Evolutionary conservation across 2,797 vertebrate genomes (phyloP), one percentile per base, ranked within the genome.

Genomic region (Pseudochaenichthys georgianus): DNA sequence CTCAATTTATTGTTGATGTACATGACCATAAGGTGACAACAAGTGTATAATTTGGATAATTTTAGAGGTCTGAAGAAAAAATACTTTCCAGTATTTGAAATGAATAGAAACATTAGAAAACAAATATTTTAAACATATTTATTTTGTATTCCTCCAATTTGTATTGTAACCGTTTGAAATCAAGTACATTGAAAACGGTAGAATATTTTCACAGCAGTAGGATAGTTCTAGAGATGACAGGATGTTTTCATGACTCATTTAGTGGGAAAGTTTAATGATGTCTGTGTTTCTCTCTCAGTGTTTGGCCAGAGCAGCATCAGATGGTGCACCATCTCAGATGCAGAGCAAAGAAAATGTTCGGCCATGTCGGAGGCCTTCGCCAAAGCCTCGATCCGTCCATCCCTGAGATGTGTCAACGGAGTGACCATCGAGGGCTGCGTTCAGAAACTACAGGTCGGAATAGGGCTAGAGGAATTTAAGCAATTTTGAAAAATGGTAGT

Each of bases 291-390:
- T 61, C 15, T 23, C 3, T 77, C 89, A 99, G 98, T 75, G 16
- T 83, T 88, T 0, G 2, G 93, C 8, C 87, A 95, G 85, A 89
- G 64, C 59, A 92, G 34, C 48, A 67, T 99, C 83, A 93, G 90
- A 9, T 99, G 98, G 98, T 99, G 98, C 87, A 94, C 96, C 11
- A 80, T 95, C 82, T 98, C 97, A 0, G 55, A 92, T 0, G 17
- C 47, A 0, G 98, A 99, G 81, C 91, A 92, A 75, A 75, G 6
- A 47, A 99, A 99, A 83, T 99, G 98, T 70, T 73, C 70, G 9
- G 93, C 84, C 73, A 98, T 99, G 98, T 93, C 95, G 0, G 13
- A 83, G 46, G 91, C 96, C 17, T 98, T 99, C 50, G 19, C 69
- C 19, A 10, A 8, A 11, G 96, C 88, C 2, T 74, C 92, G 28